These are phyloP conservation scores for Palythoa heliodiscus DNA, from an alignment of 92 coral and sea anemone species.

Conservation along the genomic window DNA sequence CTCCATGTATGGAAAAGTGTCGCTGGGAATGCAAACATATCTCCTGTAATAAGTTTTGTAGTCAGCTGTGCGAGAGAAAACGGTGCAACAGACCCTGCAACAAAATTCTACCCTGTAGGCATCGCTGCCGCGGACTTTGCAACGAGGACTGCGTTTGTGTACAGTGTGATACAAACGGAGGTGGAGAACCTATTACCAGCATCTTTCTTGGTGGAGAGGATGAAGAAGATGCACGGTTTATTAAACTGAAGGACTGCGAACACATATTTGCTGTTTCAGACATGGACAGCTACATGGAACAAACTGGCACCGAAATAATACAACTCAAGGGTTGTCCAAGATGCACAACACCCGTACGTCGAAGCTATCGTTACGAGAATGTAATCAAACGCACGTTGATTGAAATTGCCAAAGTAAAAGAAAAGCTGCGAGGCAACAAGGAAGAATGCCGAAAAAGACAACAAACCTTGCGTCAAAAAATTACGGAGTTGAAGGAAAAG, in stretches of 20 bases:
- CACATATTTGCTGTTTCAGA: constrained; percentile 81
- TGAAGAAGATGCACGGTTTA: constrained; percentile 74
- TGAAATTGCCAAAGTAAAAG: constrained; percentile 11
- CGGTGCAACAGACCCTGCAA: constrained; percentile 76
- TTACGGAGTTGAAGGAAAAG: constrained; percentile 6
- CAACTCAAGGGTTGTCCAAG: constrained; percentile 80
- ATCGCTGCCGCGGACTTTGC: constrained; percentile 78
- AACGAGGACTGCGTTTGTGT: constrained; percentile 76
- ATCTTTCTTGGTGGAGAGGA: constrained; percentile 76
- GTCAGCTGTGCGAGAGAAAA: constrained; percentile 80
- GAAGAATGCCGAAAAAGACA: constrained; percentile 31
- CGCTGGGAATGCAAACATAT: constrained; percentile 77
- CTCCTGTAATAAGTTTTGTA: constrained; percentile 68
- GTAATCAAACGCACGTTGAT: constrained; percentile 59
- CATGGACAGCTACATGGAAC: constrained; percentile 61
- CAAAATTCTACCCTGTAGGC: constrained; percentile 50
- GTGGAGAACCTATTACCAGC: constrained; percentile 46
- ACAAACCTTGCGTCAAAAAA: background rate
- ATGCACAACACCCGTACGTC: constrained; percentile 70
- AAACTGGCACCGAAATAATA: constrained; percentile 37
- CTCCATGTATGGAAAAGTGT: constrained; percentile 74
- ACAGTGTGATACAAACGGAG: constrained; percentile 56
- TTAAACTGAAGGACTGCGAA: constrained; percentile 72
- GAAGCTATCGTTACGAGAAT: constrained; percentile 76
- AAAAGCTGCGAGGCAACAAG: constrained; percentile 43